Percentiles rank a stretch among this genome's conserved stretches.
Evolutionary conservation across 1,140 invertebrate genomes (phyloP).

Genomic region (Riptortus pedestris): DNA sequence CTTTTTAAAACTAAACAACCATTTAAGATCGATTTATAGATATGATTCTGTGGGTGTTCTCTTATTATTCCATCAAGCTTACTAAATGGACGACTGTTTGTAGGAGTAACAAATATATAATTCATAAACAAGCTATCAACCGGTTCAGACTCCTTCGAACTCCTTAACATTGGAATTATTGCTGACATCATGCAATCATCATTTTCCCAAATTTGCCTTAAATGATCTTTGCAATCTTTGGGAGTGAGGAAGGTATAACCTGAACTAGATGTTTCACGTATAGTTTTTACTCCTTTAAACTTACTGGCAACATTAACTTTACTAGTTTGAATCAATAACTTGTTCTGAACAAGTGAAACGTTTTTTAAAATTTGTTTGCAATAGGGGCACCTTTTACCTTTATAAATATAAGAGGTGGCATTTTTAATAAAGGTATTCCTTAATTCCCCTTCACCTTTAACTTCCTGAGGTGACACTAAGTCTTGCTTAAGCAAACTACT

Average conservation of each 20-base stretch:
- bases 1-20: constrained; percentile 50
- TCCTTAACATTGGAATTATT: constrained; percentile 60
- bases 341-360: constrained; percentile 32
- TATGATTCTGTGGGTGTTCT: constrained; percentile 72
- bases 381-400: constrained; percentile 48
- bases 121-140: constrained; percentile 86
- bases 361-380: constrained; percentile 48
- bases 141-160: constrained; percentile 46
- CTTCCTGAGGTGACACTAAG: constrained; percentile 38
- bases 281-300: constrained; percentile 18
- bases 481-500: constrained; percentile 36
- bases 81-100: constrained; percentile 71
- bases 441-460: constrained; percentile 36
- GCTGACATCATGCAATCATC: constrained; percentile 59
- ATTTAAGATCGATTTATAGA: constrained; percentile 57
- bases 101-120: constrained; percentile 73
- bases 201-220: constrained; percentile 64
- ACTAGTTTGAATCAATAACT: constrained; percentile 34
- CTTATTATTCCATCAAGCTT: constrained; percentile 55
- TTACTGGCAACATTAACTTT: constrained; percentile 30
- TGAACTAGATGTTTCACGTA: neutral
- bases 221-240: constrained; percentile 53
- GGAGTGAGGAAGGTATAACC: constrained; percentile 39
- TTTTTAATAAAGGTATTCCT: constrained; percentile 44
- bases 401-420: constrained; percentile 44